Percentiles rank a stretch among this genome's conserved stretches.
phyloP scores from a whole-genome alignment of 2,797 vertebrate species.

The Pangasius djambal region DNA sequence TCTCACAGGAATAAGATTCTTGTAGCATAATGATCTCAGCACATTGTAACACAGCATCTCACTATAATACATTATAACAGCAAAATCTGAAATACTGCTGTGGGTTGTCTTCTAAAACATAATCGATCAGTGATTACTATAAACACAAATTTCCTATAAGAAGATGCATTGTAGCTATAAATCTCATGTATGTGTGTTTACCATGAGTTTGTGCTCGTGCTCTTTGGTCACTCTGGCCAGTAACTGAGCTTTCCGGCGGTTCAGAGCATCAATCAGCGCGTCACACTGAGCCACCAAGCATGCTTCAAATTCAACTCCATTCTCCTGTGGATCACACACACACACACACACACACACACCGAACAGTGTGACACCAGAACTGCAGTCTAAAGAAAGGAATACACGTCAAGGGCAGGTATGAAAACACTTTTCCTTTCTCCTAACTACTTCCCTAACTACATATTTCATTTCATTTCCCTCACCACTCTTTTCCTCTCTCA shows the following conservation, averaged over 20 bases:
- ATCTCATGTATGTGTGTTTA: constrained; percentile 64
- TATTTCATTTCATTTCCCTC: not conserved
- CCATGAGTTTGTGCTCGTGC: constrained; percentile 97
- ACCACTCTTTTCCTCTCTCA: not conserved
- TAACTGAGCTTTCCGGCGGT: constrained; percentile 94
- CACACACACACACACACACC: constrained; percentile 3
- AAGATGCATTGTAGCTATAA: not conserved
- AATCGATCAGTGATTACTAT: not conserved
- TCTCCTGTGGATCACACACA: constrained; percentile 79
- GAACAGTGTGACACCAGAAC: not conserved
- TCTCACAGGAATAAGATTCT: not conserved
- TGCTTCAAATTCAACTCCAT: constrained; percentile 96
- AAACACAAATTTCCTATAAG: not conserved
- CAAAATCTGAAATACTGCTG: not conserved
- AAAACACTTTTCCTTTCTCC: not conserved
- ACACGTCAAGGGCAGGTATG: not conserved
- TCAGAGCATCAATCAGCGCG: constrained; percentile 94
- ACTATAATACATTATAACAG: not conserved
- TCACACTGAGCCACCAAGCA: constrained; percentile 98
- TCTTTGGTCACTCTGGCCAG: constrained; percentile 94
- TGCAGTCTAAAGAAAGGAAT: constrained; percentile 8
- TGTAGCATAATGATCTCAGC: not conserved
- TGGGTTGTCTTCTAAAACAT: not conserved
- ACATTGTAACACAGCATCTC: not conserved
- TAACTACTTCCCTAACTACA: not conserved